phyloP scores from a whole-genome alignment of 2,113 vertebrate species.

The Hemichromis elongatus region DNA sequence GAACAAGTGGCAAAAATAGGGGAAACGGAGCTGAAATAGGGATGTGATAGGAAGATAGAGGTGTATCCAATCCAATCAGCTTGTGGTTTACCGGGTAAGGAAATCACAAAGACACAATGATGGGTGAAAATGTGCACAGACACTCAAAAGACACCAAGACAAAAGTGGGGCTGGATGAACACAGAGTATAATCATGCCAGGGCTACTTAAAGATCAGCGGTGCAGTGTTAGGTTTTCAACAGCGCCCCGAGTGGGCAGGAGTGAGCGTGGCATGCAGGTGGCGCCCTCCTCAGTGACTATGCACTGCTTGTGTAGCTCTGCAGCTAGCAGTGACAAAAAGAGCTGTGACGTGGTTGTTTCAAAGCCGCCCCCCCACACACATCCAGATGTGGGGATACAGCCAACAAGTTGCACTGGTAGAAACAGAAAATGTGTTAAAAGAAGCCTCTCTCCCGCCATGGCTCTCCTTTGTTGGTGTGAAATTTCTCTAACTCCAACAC shows the following conservation, averaged over 20 bases:
- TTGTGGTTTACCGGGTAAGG: constrained; percentile 33
- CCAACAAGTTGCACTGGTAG: constrained; percentile 68
- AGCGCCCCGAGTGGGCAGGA: constrained; percentile 52
- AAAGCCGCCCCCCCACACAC: constrained; percentile 48
- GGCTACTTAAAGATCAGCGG: constrained; percentile 45
- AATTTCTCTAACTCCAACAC: background rate
- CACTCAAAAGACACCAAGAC: constrained; percentile 45
- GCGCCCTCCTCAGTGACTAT: constrained; percentile 45
- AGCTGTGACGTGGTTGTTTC: constrained; percentile 57
- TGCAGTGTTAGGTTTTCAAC: constrained; percentile 52
- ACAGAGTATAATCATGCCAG: constrained; percentile 60
- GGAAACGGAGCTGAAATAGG: constrained; percentile 31
- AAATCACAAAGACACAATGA: constrained; percentile 54
- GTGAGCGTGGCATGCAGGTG: constrained; percentile 68
- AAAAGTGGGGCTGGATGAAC: constrained; percentile 49
- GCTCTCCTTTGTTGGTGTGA: constrained; percentile 43
- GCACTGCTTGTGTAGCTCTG: constrained; percentile 54
- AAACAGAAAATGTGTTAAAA: constrained; percentile 75
- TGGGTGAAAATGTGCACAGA: constrained; percentile 51
- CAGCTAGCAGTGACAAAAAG: constrained; percentile 45
- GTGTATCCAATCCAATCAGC: constrained; percentile 46
- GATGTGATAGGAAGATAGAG: constrained; percentile 39
- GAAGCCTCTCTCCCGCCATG: constrained; percentile 49
- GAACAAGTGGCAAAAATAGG: constrained; percentile 47
- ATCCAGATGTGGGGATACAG: constrained; percentile 42